Evolutionary conservation across 2,888 invertebrate genomes (phyloP), one percentile per base, ranked within the genome.

Genomic region (Abrostola tripartita): DNA sequence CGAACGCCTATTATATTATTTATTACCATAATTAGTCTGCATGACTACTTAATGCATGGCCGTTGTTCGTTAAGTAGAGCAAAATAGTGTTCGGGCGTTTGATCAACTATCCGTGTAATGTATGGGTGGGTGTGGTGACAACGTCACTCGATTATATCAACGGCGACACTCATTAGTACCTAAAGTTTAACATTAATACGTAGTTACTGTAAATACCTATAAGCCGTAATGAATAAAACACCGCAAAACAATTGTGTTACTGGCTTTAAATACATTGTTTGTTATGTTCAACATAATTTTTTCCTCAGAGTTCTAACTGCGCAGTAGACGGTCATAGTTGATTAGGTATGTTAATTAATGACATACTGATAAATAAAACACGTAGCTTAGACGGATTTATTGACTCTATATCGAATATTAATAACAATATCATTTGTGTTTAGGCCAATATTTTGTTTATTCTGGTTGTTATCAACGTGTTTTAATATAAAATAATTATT

Each of bases 281-380:
- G 71, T 76, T 53, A 69, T 61, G 57, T 71, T 65, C 52, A 71
- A 68, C 50, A 58, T 37, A 72, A 76, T 75, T 82, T 78, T 82
- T 84, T 82, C 82, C 81, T 83, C 66, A 52, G 72, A 65, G 60
- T 47, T 51, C 51, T 61, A 77, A 86, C 84, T 87, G 84, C 87
- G 87, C 76, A 86, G 81, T 83, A 64, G 65, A 64, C 69, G 55
- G 61, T 67, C 59, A 68, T 61, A 73, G 65, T 68, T 76, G 81
- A 84, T 85, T 82, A 82, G 71, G 64, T 80, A 82, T 81, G 78
- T 81, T 84, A 84, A 86, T 86, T 84, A 85, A 82, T 79, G 71
- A 77, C 76, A 74, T 72, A 73, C 60, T 68, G 81, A 85, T 82
- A 81, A 78, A 79, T 79, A 79, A 77, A 78, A 75, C 73, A 65